Evolutionary conservation across 2,113 vertebrate genomes (phyloP), one percentile per base, ranked within the genome.

Genomic region (Saccopteryx bilineata): DNA sequence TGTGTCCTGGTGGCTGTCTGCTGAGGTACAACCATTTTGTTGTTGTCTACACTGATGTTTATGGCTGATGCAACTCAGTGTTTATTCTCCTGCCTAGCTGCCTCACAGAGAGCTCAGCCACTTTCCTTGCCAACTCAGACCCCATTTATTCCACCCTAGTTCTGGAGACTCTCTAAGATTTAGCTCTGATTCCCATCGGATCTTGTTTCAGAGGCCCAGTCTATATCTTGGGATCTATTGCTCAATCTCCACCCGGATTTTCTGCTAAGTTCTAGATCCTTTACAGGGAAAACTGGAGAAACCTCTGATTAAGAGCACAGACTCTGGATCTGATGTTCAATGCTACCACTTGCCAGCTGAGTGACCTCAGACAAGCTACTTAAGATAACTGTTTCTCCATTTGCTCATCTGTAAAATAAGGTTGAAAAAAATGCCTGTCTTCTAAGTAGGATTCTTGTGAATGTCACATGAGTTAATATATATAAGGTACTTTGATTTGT

Each of bases 331-430:
- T 63, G 13, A 91, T 78, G 24, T 56, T 10, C 48, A 75, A 6
- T 9, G 52, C 46, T 56, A 28, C 14, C 46, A 54, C 17, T 69
- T 33, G 28, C 5, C 26, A 26, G 26, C 18, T 56, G 33, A 91
- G 50, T 23, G 33, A 86, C 1, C n/a, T 33, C 80, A 87, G 33
- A 69, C 3, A 52, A 91, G 1, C 21, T 74, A 9, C 13, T 85
- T 93, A 65, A 33, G 28, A 69, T 28, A 65, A 33, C 0, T 18
- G 10, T 33, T 23, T 24, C 31, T 66, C 72, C 12, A 14, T 24
- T 92, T 85, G 28, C n/a, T 94, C 31, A 54, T 60, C 17, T 81
- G 7, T 90, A 76, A 96, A 92, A 82, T 85, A 61, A 1, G 13
- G 6, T 80, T 48, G 31, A 50, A 66, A 12, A 88, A 69, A 52